Evolutionary conservation across 2,113 vertebrate species (phyloP).

Genomic region (Trochalopteron elliotii): DNA sequence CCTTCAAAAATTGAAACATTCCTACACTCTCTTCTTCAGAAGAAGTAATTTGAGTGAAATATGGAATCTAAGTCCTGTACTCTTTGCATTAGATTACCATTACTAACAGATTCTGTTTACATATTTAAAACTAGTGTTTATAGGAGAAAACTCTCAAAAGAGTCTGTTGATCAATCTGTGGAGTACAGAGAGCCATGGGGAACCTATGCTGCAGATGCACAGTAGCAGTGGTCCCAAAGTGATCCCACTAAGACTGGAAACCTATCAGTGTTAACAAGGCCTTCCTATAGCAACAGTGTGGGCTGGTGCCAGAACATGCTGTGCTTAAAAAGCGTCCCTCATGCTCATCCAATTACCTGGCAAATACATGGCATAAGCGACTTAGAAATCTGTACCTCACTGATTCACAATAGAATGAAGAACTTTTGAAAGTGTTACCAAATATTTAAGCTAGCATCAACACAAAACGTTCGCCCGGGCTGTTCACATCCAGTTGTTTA

Average conservation of each 20-base stretch:
- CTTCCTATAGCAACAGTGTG: not conserved
- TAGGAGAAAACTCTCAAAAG: not conserved
- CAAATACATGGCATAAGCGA: not conserved
- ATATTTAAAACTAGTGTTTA: not conserved
- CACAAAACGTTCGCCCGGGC: accelerated
- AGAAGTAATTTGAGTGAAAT: not conserved
- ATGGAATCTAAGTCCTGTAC: not conserved
- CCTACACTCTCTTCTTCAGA: not conserved
- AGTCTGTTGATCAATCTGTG: not conserved
- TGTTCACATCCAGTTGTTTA: not conserved
- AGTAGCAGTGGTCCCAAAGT: not conserved
- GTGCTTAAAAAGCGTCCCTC: not conserved
- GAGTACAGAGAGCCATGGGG: too few species aligned
- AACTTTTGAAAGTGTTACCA: not conserved
- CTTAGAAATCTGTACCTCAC: not conserved
- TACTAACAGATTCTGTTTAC: not conserved
- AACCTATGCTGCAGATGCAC: not conserved
- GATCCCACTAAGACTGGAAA: not conserved
- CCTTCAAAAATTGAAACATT: not conserved
- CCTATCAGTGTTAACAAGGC: not conserved
- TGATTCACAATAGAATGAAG: not conserved
- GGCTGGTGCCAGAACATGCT: not conserved
- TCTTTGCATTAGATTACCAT: not conserved
- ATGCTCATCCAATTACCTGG: not conserved
- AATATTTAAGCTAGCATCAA: not conserved